Conservation (phyloP, 2,797 vertebrate species). For the Coranthus polyacanthus region DNA sequence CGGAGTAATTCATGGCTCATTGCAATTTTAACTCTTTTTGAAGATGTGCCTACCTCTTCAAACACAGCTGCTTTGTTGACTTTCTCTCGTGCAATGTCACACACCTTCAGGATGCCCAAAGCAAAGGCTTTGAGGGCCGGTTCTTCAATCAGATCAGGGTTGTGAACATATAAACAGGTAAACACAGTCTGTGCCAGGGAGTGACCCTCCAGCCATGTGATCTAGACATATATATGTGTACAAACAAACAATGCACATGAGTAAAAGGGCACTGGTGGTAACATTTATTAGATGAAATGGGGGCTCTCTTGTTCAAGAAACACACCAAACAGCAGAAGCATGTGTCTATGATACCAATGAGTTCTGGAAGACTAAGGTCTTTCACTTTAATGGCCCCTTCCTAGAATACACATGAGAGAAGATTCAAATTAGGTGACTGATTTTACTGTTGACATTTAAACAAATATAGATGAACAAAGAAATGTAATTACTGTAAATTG, state of each 20-base stretch:
- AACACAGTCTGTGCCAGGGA: slow-evolving; percentile 98
- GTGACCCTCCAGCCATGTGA: slow-evolving; percentile 99
- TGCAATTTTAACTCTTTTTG: background rate
- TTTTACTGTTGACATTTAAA: background rate
- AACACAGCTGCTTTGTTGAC: slow-evolving; percentile 99
- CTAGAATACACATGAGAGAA: slow-evolving; percentile 71
- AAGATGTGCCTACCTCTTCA: slow-evolving; percentile 89
- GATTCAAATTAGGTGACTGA: background rate
- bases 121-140: slow-evolving; percentile 98
- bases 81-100: slow-evolving; percentile 98
- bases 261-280: no score
- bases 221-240: slow-evolving; percentile 82
- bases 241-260: slow-evolving; percentile 22
- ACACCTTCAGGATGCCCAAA: slow-evolving; percentile 96
- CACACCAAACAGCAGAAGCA: slow-evolving; percentile 97
- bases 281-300: background rate
- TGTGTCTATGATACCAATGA: slow-evolving; percentile 98
- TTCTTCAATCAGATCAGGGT: slow-evolving; percentile 97
- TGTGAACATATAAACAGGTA: slow-evolving; percentile 98
- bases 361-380: slow-evolving; percentile 93
- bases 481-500: background rate
- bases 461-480: background rate
- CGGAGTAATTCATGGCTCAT: background rate
- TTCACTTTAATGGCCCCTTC: slow-evolving; percentile 96
- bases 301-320: slow-evolving; percentile 4